A percentile compares a stretch with the other conserved stretches of the same genome.
Evolutionary conservation across 2,113 vertebrate species (phyloP).

Genomic region (Callipepla squamata): DNA sequence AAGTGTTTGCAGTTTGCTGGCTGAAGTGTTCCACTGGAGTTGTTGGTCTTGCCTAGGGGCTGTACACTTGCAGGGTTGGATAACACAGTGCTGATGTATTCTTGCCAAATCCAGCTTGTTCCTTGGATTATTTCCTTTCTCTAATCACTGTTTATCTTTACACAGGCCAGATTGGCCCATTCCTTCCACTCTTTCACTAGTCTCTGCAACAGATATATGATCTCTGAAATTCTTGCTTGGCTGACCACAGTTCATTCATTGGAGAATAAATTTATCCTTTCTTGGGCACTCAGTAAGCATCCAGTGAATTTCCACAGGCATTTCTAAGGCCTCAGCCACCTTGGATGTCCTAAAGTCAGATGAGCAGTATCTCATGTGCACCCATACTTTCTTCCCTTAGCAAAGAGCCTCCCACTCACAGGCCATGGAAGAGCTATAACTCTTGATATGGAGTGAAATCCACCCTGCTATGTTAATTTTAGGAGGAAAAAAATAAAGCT

Average conservation of each 20-base stretch:
- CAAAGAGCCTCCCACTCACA: background rate
- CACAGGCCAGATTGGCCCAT: conserved; percentile 63
- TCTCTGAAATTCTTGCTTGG: conserved; percentile 52
- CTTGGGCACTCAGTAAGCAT: background rate
- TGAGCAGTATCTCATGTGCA: accelerated
- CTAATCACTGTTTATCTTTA: conserved; percentile 73
- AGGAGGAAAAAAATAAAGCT: background rate
- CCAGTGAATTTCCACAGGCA: background rate
- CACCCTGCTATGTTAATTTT: background rate
- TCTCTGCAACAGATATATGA: conserved; percentile 37
- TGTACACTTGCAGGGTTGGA: conserved; percentile 68
- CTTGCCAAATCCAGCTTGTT: conserved; percentile 71
- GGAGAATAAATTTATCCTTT: conserved; percentile 31
- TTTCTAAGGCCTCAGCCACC: background rate
- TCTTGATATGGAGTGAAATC: background rate
- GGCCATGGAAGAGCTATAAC: background rate
- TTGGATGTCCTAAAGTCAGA: background rate
- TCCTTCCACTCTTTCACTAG: conserved; percentile 55
- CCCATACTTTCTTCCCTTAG: background rate
- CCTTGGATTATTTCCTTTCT: conserved; percentile 68
- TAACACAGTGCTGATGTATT: conserved; percentile 38
- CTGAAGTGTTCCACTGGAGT: conserved; percentile 50
- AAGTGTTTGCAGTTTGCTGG: conserved; percentile 47
- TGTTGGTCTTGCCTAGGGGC: conserved; percentile 64
- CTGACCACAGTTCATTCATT: conserved; percentile 26